Base-by-base conservation (phyloP, 2,113 vertebrate species). In the Calypte anna region DNA sequence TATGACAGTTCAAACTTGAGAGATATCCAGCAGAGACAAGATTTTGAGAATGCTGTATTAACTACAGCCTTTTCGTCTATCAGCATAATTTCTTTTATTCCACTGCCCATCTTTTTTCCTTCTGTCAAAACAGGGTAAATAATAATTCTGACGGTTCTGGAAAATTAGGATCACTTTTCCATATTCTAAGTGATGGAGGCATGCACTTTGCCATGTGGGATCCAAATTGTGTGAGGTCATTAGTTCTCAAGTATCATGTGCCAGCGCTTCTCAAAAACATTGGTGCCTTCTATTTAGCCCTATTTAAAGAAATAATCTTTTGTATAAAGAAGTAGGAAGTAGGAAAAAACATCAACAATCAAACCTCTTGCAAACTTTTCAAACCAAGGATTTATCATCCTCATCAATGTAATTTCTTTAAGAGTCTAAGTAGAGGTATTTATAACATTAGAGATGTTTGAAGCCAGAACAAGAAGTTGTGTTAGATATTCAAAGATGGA, bases 301-400 rank as follows among this genome's bases (percentile, higher is more conserved):
- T 77, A 33, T 81, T 91, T 59, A 38, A 90, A 89, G 88, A 85
- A 46, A 30, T 11, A 64, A 44, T 61, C 9, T 79, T 93, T 88
- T 78, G 63, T 64, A 84, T 89, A 77, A 84, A 57, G 28, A 88
- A 89, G n/a, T 73, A 92, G 44, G 38, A 93, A 91, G 79, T 73
- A 77, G n/a, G n/a, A 64, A 38, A 69, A 94, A 86, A 63, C 14
- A 66, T 74, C 46, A 76, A 44, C 28, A 82, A 69, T 88, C 46
- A 82, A 16, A 62, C 36, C 51, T 88, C 63, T 61, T 76, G 63
- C 88, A 46, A 94, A 58, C 40, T 77, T 90, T 62, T n/a, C 24
- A 96, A 88, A 54, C 48, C 55, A 62, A 44, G 9, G 9, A 70
- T 82, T 86, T 89, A 51, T 54, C 43, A 55, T 69, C 33, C 38